Percentiles rank a stretch among this genome's conserved stretches.
Conservation (phyloP, 1,140 invertebrate genomes). For the Gonatopus flavifemur region DNA sequence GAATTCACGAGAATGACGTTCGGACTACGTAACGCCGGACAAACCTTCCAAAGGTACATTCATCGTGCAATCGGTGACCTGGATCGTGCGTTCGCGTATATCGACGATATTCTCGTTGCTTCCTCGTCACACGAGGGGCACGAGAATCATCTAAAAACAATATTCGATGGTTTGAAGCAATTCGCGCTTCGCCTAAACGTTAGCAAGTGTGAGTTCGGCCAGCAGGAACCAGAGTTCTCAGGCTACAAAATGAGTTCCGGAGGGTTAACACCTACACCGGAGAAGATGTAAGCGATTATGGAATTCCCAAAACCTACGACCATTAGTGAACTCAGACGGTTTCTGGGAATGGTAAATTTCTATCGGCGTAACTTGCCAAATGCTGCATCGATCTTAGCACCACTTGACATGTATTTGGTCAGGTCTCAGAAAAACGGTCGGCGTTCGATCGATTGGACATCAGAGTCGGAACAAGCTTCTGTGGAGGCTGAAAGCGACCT, state of each 20-base stretch:
- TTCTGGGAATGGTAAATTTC: not conserved
- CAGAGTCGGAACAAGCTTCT: not conserved
- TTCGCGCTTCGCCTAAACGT: not conserved
- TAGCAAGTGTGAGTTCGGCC: not conserved
- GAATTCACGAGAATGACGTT: not conserved
- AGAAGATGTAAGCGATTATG: not conserved
- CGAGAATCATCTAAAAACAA: not conserved
- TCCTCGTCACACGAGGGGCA: not conserved
- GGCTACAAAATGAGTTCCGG: not conserved
- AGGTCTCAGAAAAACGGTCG: not conserved
- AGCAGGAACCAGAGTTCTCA: not conserved
- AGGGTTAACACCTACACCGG: not conserved
- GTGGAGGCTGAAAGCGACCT: not conserved
- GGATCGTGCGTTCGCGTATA: not conserved
- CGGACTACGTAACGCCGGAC: too few species aligned
- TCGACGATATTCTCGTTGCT: not conserved
- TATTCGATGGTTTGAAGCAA: not conserved
- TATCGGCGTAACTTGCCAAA: not conserved
- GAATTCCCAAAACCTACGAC: not conserved
- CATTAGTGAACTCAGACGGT: not conserved
- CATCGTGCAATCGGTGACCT: not conserved
- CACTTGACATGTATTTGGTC: not conserved
- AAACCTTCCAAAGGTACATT: slow-evolving; percentile 1
- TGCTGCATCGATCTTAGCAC: not conserved
- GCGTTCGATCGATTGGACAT: not conserved